These are phyloP conservation scores for Dendroctonus ponderosae DNA, from an alignment of 1,140 invertebrate genomes.

Conservation along the genomic window DNA sequence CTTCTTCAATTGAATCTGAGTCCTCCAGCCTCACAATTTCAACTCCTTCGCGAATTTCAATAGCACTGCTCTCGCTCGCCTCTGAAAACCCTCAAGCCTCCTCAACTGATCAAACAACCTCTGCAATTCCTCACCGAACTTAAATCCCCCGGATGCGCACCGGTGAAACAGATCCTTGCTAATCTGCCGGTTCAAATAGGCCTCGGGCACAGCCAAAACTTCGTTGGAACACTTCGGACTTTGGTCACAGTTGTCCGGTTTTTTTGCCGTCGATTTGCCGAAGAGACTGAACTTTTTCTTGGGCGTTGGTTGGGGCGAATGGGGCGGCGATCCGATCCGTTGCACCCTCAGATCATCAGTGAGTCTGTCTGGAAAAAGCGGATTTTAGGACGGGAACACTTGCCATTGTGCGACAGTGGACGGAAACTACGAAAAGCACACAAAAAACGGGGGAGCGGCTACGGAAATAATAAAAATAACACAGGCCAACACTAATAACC, in stretches of 20 bases:
- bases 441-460: background rate
- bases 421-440: background rate
- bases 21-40: constrained; percentile 1
- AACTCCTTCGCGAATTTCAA: constrained; percentile 16
- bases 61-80: background rate
- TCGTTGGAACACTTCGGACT: constrained; percentile 40
- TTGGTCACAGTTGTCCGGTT: constrained; percentile 15
- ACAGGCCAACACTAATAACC: constrained; percentile 4
- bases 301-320: background rate
- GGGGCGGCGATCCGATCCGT: constrained; percentile 1
- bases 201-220: constrained; percentile 47
- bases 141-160: constrained; percentile 16
- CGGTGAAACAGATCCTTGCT: constrained; percentile 40
- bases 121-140: constrained; percentile 3
- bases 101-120: background rate
- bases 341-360: constrained; percentile 2
- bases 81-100: background rate
- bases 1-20: constrained; percentile 26
- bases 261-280: background rate
- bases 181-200: constrained; percentile 47
- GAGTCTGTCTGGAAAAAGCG: constrained; percentile 16
- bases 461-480: constrained; percentile 13
- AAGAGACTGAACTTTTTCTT: constrained; percentile 20
- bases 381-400: background rate
- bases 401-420: background rate